Evolutionary conservation across 2,797 vertebrate species (phyloP), one percentile per base, ranked within the genome.

Genomic region (Thaleichthys pacificus): DNA sequence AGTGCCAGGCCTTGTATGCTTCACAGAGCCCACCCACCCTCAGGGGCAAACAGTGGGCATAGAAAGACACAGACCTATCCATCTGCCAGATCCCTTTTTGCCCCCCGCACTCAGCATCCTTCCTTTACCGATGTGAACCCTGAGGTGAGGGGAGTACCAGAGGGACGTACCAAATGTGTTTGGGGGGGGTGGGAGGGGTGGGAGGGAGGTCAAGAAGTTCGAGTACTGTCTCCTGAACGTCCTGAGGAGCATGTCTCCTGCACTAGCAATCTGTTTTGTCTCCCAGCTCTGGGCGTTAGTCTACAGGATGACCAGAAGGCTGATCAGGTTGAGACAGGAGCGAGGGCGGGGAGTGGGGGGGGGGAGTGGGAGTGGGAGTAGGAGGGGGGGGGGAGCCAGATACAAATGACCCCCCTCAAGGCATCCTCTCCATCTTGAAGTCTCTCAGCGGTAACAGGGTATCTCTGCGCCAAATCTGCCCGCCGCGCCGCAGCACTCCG

Each of bases 211-310:
- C 78, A 5, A 19, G 81, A 47, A 68, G 70, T 69, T 68, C n/a
- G 70, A 68, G 69, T 68, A 77, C 21, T 57, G 22, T 69, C 60
- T 65, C 70, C 15, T 63, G n/a, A 61, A 28, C n/a, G 17, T 85
- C 78, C 70, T 77, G 77, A 78, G 81, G 80, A 88, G 78, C 81
- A 61, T 72, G 80, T 86, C 76, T 77, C 75, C 74, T 63, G 58
- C 49, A 81, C 88, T 71, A 87, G 89, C 89, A 90, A 85, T 90
- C 85, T 78, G 82, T 80, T 80, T 72, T 88, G 85, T 86, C 89
- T 82, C 70, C 82, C 86, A 86, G 84, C 83, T 75, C 78, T 81
- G 85, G 15, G 51, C 51, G 0, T 56, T 8, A 5, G 19, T 88
- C 83, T 76, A 71, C 54, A 57, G 51, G 77, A 79, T 80, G 79